Base-by-base conservation (phyloP, 64 coral and sea anemone genomes). In the Orbicella faveolata region DNA sequence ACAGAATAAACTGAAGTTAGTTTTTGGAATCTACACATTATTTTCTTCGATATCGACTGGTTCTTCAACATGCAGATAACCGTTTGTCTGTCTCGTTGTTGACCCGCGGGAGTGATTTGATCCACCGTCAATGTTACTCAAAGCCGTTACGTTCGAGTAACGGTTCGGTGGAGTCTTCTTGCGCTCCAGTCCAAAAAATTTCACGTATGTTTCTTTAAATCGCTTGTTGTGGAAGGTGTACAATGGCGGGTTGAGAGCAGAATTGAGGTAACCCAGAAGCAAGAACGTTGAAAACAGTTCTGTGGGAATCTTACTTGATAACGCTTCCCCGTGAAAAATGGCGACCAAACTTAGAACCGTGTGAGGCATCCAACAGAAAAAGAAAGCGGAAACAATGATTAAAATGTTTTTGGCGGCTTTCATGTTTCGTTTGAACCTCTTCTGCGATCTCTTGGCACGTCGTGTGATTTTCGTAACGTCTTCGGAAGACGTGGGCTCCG, bases 341-440 rank as follows among this genome's bases (percentile, higher is more conserved):
- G 55, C 35, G 26, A 57, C 63, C 16, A 92, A 21, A 52, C 90
- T 92, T 5, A 92, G 16, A 57, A 86, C 48, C 10, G 90, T 92
- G 63, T 87, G 77, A 0, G 90, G 90, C 36, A 92, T 87, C 90
- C 90, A 92, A 52, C 90, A 92, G 7, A 79, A 55, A 13, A 92
- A 78, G 63, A 87, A 92, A 15, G 90, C 75, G 14, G 39, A 51
- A 8, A 92, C 90, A 6, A 92, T 92, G 76, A 87, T 92, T 13
- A 86, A 73, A 61, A 92, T 87, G 7, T 84, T 92, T 30, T 86
- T 84, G 2, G 90, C 90, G 39, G 90, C 83, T 36, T 92, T 92
- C 10, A 77, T 87, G 63, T 92, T 92, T 17, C 52, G 75, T 35
- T 78, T 51, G 4, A 80, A 77, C 51, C 74, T 81, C 16, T 85